Conservation (phyloP, 2,888 invertebrate species). For the Sympetrum striolatum region DNA sequence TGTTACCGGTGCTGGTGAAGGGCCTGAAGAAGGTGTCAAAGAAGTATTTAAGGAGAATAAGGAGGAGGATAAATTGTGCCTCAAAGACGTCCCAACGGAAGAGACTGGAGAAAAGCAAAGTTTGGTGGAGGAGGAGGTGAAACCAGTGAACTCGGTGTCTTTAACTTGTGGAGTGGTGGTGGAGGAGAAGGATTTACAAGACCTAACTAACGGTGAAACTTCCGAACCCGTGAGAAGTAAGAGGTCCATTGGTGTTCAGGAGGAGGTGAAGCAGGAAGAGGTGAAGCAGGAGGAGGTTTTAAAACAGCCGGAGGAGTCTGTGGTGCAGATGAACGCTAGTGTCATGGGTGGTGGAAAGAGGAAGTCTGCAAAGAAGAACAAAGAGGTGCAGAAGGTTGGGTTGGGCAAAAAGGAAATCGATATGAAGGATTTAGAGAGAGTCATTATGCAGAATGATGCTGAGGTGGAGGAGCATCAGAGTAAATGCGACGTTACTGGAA, state of each 20-base stretch:
- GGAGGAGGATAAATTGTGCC: background rate
- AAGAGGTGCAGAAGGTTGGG: slow-evolving; percentile 8
- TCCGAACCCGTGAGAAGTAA: background rate
- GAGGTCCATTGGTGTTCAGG: background rate
- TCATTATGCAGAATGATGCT: background rate
- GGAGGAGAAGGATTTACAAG: background rate
- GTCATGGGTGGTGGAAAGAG: slow-evolving; percentile 57
- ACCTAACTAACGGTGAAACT: background rate
- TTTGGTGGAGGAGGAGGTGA: background rate
- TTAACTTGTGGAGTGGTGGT: background rate
- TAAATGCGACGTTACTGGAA: background rate
- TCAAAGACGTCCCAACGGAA: background rate
- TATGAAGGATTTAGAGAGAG: slow-evolving; percentile 16
- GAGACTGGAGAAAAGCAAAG: background rate
- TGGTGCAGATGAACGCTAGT: slow-evolving; percentile 57
- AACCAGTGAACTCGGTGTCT: background rate
- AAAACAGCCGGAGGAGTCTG: slow-evolving; percentile 53
- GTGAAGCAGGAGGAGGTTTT: slow-evolving; percentile 54
- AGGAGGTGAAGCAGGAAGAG: background rate
- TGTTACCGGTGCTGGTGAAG: background rate
- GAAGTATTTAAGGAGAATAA: background rate
- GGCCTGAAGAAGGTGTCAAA: background rate
- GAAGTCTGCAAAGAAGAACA: slow-evolving; percentile 48
- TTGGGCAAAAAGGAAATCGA: slow-evolving; percentile 2
- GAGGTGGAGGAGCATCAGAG: slow-evolving; percentile 1